Evolutionary conservation across 2,888 invertebrate genomes (phyloP), one percentile per base, ranked within the genome.

Genomic region (Eilema depressum): DNA sequence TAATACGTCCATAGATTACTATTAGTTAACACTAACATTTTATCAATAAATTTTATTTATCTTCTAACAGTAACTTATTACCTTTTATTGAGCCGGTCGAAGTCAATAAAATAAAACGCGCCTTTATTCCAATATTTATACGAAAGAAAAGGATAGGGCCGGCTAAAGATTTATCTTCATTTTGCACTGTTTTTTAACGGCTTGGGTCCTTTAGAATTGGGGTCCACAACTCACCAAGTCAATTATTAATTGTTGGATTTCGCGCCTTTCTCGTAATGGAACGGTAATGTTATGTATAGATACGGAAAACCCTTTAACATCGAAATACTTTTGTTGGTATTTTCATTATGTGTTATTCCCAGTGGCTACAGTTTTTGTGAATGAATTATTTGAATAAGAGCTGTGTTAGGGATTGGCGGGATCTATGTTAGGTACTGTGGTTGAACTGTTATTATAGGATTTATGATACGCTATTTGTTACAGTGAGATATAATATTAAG

Each of bases 101-200:
- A 75, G 74, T 73, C 66, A 56, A 70, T 77, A 74, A 74, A 66
- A 75, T 69, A 75, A 75, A 79, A 75, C 63, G 79, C 68, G 73
- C 73, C 56, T 64, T 68, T n/a, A 75, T 74, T 67, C 63, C 68
- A 67, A 70, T 81, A 77, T 80, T 75, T 79, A 72, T 73, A 65
- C 64, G 53, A 71, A 76, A 76, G 68, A 73, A 74, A 78, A 57
- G 77, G 64, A 69, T 61, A 68, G 47, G 28, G 57, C 69, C 41
- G 69, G 26, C 10, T 57, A n/a, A 69, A 73, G 73, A 80, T 78
- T 78, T 78, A 82, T 82, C 75, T 80, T 78, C 76, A 75, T 76
- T 78, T 72, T 67, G 67, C 67, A 62, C 63, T 65, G 64, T 72
- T 80, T 77, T 80, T 80, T 74, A 73, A 74, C 80, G 76, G 71